phyloP scores from a whole-genome alignment of 2,888 invertebrate species.

The Pristionchus exspectatus region DNA sequence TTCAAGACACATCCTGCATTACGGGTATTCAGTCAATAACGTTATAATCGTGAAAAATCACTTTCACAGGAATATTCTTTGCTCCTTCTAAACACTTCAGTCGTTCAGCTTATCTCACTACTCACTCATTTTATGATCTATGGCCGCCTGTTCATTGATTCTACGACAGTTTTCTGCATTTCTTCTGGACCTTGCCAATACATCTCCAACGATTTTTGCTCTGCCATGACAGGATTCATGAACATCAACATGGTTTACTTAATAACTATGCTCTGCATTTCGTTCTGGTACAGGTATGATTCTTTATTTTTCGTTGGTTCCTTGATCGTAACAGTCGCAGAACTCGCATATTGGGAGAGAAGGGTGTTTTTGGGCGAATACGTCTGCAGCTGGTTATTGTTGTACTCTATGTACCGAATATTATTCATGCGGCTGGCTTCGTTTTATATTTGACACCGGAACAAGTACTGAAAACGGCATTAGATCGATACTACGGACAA shows the following conservation, averaged over 20 bases:
- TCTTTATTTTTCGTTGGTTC: background rate
- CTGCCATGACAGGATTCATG: background rate
- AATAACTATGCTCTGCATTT: background rate
- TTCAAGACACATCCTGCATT: background rate
- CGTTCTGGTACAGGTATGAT: constrained; percentile 25
- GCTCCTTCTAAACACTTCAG: background rate
- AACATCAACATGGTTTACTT: background rate
- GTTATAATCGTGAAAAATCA: too few relatives aligned
- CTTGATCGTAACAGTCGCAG: background rate
- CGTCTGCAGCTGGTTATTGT: background rate
- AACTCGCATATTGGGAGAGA: background rate
- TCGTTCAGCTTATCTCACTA: background rate
- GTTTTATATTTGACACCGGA: background rate
- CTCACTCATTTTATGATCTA: background rate
- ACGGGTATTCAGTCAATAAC: background rate
- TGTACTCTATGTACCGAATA: background rate
- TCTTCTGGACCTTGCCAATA: background rate
- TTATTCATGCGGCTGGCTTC: background rate
- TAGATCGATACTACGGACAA: background rate
- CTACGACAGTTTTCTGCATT: background rate
- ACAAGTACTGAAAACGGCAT: background rate
- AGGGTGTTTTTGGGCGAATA: background rate
- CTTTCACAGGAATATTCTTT: background rate
- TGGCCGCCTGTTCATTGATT: background rate
- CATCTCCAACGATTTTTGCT: background rate